Evolutionary conservation across 2,888 invertebrate species (phyloP).

Genomic region (Crematogaster levior): DNA sequence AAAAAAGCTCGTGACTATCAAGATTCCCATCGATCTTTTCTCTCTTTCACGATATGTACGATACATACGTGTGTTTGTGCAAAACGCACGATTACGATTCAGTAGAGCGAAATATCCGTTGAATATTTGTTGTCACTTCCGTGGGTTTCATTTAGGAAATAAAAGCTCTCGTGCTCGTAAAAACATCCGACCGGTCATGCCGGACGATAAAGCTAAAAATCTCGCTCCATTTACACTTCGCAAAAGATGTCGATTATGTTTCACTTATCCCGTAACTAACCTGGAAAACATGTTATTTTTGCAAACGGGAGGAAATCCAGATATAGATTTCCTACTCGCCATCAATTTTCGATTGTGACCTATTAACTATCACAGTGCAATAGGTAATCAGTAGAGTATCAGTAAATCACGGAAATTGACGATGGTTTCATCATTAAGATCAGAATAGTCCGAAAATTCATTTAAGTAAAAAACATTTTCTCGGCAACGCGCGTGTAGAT

Average conservation of each 20-base stretch:
- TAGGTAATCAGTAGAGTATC: background rate
- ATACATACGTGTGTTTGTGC: background rate
- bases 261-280: slow-evolving; percentile 8
- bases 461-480: background rate
- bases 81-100: slow-evolving; percentile 15
- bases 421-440: background rate
- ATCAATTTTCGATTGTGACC: slow-evolving; percentile 9
- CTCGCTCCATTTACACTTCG: background rate
- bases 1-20: slow-evolving; percentile 17
- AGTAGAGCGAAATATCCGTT: slow-evolving; percentile 24
- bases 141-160: slow-evolving; percentile 22
- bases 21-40: slow-evolving; percentile 8
- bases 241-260: background rate
- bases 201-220: slow-evolving; percentile 9
- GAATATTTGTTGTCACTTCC: slow-evolving; percentile 24
- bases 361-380: slow-evolving; percentile 17
- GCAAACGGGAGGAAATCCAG: background rate
- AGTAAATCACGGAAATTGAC: background rate
- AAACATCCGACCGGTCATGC: background rate
- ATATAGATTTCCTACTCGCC: slow-evolving; percentile 11
- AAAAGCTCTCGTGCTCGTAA: slow-evolving; percentile 23
- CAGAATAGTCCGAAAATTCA: background rate
- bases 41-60: background rate
- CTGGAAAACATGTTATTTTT: slow-evolving; percentile 26
- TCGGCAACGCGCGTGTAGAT: background rate